phyloP scores from a whole-genome alignment of 1,140 invertebrate genomes.

The Cyclina sinensis region DNA sequence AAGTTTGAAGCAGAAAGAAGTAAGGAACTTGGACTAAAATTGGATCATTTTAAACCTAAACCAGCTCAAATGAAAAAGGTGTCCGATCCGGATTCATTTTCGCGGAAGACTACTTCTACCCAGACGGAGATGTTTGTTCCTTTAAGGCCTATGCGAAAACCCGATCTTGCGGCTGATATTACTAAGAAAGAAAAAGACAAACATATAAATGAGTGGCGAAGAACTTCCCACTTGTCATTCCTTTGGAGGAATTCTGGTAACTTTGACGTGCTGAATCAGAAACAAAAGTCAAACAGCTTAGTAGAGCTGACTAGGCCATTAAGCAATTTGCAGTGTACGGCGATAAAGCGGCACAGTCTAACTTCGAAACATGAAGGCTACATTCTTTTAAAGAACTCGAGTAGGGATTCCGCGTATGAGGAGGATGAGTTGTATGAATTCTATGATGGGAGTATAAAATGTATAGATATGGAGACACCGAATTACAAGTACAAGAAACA shows the following conservation, averaged over 20 bases:
- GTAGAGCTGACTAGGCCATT: slow-evolving; percentile 74
- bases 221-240: slow-evolving; percentile 75
- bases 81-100: neutral
- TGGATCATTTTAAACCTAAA: slow-evolving; percentile 36
- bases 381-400: slow-evolving; percentile 72
- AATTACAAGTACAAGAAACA: neutral
- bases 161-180: slow-evolving; percentile 6
- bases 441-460: slow-evolving; percentile 46
- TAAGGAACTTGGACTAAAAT: slow-evolving; percentile 51
- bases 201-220: slow-evolving; percentile 77
- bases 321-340: slow-evolving; percentile 62
- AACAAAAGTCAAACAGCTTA: slow-evolving; percentile 78
- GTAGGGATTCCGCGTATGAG: slow-evolving; percentile 74
- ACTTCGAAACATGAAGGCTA: slow-evolving; percentile 79
- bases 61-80: slow-evolving; percentile 26
- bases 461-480: neutral
- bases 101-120: slow-evolving; percentile 1
- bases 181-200: slow-evolving; percentile 66
- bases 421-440: slow-evolving; percentile 73
- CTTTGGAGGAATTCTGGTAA: slow-evolving; percentile 74
- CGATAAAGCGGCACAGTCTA: slow-evolving; percentile 76
- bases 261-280: slow-evolving; percentile 66
- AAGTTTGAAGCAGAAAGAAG: slow-evolving; percentile 61
- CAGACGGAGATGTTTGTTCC: slow-evolving; percentile 51
- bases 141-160: neutral